Conservation (phyloP, 2,888 invertebrate genomes). For the Sinodicranocentrus sp. region DNA sequence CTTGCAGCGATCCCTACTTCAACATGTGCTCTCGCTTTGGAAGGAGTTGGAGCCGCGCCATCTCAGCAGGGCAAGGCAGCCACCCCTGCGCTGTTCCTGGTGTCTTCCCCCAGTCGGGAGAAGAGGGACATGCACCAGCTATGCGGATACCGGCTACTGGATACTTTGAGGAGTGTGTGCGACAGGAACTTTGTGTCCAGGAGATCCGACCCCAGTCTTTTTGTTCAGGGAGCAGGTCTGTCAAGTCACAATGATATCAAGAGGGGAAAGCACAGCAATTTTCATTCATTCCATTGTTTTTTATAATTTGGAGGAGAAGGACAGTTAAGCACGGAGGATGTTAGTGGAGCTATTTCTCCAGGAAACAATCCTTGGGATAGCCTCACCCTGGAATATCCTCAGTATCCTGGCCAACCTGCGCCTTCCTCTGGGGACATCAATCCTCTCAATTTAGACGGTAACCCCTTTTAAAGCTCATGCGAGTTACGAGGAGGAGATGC, state of each 20-base stretch:
- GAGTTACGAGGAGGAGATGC: not conserved
- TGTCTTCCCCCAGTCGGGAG: slow-evolving; percentile 11
- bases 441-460: not conserved
- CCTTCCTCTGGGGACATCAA: not conserved
- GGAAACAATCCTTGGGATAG: not conserved
- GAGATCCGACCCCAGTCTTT: slow-evolving; percentile 61
- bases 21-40: no score
- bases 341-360: not conserved
- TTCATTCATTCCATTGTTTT: not conserved
- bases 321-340: slow-evolving; percentile 39
- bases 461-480: not conserved
- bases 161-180: slow-evolving; percentile 57
- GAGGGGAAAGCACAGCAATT: not conserved
- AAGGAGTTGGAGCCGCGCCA: no score
- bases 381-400: slow-evolving; percentile 21
- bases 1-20: not conserved
- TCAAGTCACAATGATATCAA: no score
- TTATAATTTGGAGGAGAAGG: slow-evolving; percentile 4
- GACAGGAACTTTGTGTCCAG: slow-evolving; percentile 48
- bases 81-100: not conserved
- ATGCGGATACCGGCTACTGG: slow-evolving; percentile 64
- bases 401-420: not conserved
- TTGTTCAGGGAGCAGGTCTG: not conserved
- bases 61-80: not conserved
- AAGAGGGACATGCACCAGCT: slow-evolving; percentile 45